A percentile compares a stretch with the other conserved stretches of the same genome.
These are phyloP conservation scores for Proisotoma minuta DNA, from an alignment of 2,888 invertebrate species.

Conservation along the genomic window DNA sequence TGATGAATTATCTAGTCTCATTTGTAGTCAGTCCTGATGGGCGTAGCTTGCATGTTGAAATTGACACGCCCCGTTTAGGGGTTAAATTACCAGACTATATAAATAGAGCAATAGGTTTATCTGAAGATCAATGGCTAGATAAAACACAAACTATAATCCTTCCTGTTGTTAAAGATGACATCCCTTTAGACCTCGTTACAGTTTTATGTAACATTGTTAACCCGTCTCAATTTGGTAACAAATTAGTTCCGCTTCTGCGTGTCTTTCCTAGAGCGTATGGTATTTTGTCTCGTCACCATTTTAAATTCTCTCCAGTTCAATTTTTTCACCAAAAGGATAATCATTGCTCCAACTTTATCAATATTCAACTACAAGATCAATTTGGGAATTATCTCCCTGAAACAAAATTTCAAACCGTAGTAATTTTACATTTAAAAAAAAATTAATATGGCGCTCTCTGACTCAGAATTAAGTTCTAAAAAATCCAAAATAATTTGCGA, in stretches of 20 bases:
- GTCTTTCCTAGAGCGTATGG: background rate
- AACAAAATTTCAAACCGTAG: background rate
- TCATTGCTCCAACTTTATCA: too few species aligned
- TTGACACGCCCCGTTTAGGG: background rate
- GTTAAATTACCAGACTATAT: background rate
- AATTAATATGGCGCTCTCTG: background rate
- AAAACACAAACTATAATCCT: background rate
- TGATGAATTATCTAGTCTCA: background rate
- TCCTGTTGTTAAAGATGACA: background rate
- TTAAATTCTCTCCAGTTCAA: background rate
- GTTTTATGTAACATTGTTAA: too few species aligned
- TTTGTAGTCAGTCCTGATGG: background rate
- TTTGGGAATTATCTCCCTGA: background rate
- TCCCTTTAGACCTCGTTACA: background rate
- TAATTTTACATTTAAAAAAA: background rate
- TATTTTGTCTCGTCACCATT: background rate
- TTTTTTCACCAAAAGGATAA: too few species aligned
- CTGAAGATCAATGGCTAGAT: background rate
- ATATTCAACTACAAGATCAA: background rate
- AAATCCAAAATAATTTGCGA: background rate
- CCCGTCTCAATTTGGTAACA: background rate
- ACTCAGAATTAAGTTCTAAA: background rate
- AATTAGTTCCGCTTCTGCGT: background rate
- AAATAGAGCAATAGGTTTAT: background rate
- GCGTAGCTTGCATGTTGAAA: background rate